Percentiles rank a stretch among this genome's conserved stretches.
Conservation (phyloP, 2,113 vertebrate species). For the Pteronura brasiliensis region DNA sequence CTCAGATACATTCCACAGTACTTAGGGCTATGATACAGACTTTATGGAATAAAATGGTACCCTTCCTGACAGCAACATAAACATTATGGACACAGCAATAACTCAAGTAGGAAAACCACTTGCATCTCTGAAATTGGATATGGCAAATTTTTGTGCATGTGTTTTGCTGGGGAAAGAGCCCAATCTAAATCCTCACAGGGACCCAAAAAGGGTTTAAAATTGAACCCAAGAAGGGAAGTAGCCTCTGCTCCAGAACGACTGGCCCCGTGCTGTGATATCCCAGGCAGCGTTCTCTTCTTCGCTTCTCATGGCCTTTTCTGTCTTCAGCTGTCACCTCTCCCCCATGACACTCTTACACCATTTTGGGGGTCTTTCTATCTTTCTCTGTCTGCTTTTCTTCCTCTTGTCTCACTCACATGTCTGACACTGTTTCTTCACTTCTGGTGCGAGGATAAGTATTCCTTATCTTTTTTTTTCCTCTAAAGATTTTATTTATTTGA, state of each 20-base stretch:
- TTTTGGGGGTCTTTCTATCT: background rate
- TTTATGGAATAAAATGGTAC: background rate
- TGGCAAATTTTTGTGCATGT: background rate
- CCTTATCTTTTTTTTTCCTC: background rate
- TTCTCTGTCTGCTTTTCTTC: background rate
- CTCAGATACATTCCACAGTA: background rate
- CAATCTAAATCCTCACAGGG: background rate
- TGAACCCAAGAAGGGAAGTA: background rate
- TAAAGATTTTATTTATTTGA: background rate
- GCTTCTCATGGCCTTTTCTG: background rate
- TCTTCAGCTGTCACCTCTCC: background rate
- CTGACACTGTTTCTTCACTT: background rate
- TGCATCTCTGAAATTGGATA: background rate
- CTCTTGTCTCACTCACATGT: background rate
- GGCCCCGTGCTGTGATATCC: too few relatives aligned
- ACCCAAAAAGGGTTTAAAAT: background rate
- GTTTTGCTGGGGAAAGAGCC: background rate
- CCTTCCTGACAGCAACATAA: background rate
- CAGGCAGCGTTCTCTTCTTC: rapidly evolving
- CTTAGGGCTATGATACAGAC: background rate
- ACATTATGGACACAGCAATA: background rate
- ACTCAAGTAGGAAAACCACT: background rate
- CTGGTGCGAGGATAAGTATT: background rate
- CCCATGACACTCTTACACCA: background rate
- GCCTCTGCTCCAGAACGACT: background rate